Conservation (phyloP, 2,797 vertebrate species). For the Eulemur coronatus region DNA sequence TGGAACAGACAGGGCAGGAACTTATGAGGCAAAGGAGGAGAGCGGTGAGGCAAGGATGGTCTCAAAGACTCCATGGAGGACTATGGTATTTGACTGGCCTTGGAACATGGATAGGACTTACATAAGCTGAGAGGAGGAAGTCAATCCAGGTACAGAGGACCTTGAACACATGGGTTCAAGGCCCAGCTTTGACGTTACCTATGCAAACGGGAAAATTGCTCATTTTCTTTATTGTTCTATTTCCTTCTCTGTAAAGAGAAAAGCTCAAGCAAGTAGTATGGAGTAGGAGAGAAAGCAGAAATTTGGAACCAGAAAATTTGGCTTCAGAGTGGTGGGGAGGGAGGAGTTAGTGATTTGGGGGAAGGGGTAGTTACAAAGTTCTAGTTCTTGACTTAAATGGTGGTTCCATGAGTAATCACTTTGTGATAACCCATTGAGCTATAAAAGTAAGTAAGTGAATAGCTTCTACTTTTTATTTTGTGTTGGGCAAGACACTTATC, state of each 20-base stretch:
- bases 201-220: neutral
- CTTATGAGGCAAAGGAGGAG: neutral
- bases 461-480: neutral
- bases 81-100: neutral
- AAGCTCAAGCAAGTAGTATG: neutral
- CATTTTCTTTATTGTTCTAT: neutral
- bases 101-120: neutral
- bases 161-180: neutral
- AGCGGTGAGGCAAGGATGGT: neutral
- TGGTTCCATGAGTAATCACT: neutral
- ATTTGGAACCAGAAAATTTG: neutral
- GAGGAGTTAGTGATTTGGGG: neutral
- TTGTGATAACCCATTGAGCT: neutral
- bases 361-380: neutral
- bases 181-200: neutral
- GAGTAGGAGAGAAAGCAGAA: neutral
- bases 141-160: neutral
- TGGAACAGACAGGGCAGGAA: neutral
- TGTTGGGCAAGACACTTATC: neutral
- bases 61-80: neutral
- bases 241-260: neutral
- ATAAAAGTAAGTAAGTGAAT: neutral
- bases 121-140: neutral
- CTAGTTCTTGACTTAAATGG: neutral
- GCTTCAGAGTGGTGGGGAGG: neutral